Evolutionary conservation across 30 jellyfish, hydroid and myxozoan species (phyloP), one percentile per base, ranked within the genome.

Genomic region (Clytia hemisphaerica): DNA sequence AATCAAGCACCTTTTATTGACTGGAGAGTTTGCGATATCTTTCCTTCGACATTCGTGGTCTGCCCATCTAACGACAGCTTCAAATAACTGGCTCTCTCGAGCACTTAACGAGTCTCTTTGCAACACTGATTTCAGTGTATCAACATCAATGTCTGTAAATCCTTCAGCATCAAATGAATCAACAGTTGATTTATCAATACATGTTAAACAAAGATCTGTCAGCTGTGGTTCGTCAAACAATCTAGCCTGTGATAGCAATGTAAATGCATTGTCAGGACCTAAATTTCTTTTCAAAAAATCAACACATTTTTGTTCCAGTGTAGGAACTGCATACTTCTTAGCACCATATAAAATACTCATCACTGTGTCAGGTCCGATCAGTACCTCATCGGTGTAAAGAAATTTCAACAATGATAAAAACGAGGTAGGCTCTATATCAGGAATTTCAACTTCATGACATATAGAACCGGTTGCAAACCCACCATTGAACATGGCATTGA

Each of bases 401-500:
- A 76, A 87, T 53, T 68, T 78, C 46, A 87, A 62, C 37, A 87
- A 73, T 48, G 94, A 67, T 54, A 87, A 77, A 70, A 87, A 87
- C 1, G 97, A 86, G 1, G 86, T 80, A 5, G 97, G 97, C 50
- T 87, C 97, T 1, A 87, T 85, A 69, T 87, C 97, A 2, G 97
- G 97, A 2, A 87, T 87, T 50, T 87, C 94, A 10, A 87, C 63
- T 38, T 87, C 97, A 64, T 77, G 65, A 7, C 75, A 80, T 37
- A 67, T 69, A 61, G 85, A 69, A 47, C 79, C 83, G 31, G 88
- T 82, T 14, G 94, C 92, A 50, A 87, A 78, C 18, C 97, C 97
- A 45, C 97, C 97, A 73, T 87, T 87, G 74, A 87, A 87, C 97
- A 87, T 87, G 31, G 97, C 97, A 79, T 87, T 94, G 57, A 87